Conservation (phyloP, 2,113 vertebrate genomes). For the Microtus oregoni region DNA sequence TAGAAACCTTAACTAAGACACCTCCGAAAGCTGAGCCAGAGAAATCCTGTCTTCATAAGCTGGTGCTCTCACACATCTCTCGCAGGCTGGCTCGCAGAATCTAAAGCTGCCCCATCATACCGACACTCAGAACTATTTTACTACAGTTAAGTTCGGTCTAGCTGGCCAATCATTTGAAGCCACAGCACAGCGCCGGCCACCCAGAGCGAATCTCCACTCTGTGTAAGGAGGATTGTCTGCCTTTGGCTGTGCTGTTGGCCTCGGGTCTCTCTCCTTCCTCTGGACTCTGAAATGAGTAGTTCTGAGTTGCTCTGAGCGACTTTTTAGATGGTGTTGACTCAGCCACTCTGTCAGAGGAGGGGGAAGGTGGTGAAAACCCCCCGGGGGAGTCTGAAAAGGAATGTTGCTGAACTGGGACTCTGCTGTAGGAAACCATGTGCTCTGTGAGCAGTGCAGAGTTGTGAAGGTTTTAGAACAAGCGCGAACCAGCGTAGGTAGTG, state of each 20-base stretch:
- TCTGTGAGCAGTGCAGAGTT: background rate
- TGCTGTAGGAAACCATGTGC: background rate
- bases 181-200: background rate
- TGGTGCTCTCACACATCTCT: background rate
- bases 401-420: background rate
- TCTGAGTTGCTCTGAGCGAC: background rate
- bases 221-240: background rate
- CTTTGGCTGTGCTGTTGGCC: no score
- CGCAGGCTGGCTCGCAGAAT: background rate
- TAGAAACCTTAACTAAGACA: background rate
- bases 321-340: background rate
- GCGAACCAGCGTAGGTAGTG: background rate
- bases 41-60: background rate
- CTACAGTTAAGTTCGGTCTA: background rate
- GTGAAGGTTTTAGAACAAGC: background rate
- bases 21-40: background rate
- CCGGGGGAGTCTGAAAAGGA: background rate
- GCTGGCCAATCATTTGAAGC: background rate
- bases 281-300: background rate
- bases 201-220: background rate
- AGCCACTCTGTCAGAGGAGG: background rate
- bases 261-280: background rate
- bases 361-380: background rate
- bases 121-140: background rate
- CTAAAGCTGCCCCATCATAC: background rate